Conservation (phyloP, 2,888 invertebrate genomes). For the Dolichopus griseipennis region DNA sequence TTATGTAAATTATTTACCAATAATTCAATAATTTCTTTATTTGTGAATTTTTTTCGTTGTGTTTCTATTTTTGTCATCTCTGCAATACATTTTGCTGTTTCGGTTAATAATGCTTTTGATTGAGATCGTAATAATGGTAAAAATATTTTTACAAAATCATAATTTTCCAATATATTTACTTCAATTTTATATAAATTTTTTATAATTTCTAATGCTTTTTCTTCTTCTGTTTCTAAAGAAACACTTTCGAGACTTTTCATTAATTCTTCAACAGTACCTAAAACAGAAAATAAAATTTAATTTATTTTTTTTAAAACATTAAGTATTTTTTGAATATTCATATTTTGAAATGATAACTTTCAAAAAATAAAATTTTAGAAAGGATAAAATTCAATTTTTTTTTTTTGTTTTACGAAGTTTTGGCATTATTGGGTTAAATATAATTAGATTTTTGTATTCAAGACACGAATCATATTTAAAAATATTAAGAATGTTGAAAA, state of each 20-base stretch:
- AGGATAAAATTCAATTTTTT: too few species aligned
- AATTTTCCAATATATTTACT: background rate
- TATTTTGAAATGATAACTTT: too few species aligned
- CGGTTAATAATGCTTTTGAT: constrained; percentile 20
- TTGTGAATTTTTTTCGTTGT: constrained; percentile 63
- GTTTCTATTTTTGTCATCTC: constrained; percentile 71
- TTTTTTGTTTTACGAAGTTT: too few species aligned
- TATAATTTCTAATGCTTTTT: background rate
- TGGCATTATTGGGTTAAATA: too few species aligned
- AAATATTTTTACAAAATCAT: constrained; percentile 3
- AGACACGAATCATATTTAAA: too few species aligned
- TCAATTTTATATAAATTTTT: background rate
- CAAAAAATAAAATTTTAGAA: too few species aligned
- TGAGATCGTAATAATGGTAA: background rate
- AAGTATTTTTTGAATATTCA: too few species aligned
- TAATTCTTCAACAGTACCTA: background rate
- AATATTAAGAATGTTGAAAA: too few species aligned
- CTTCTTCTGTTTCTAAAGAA: background rate
- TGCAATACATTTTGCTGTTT: constrained; percentile 64
- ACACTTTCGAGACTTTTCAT: background rate
- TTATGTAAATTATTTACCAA: constrained; percentile 43
- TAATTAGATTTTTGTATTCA: too few species aligned
- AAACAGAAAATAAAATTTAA: background rate
- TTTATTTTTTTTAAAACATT: too few species aligned
- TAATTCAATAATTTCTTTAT: constrained; percentile 50